These are phyloP conservation scores for Bungarus multicinctus DNA, from an alignment of 2,113 vertebrate genomes.

Conservation along the genomic window DNA sequence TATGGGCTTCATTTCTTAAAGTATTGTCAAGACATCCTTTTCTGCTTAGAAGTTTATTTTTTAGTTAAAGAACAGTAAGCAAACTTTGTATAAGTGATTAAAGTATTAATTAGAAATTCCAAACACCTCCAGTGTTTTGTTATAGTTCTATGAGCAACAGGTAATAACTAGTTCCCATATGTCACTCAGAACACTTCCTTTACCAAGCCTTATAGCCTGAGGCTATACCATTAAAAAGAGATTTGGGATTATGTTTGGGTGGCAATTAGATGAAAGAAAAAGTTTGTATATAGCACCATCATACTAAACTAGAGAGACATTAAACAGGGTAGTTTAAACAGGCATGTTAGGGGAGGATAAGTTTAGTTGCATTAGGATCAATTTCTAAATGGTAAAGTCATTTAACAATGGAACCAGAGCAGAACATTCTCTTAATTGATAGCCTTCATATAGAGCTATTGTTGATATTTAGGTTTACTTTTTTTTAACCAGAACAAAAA, in stretches of 20 bases:
- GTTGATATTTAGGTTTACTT: background rate
- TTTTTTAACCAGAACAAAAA: background rate
- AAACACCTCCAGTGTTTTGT: background rate
- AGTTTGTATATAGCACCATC: background rate
- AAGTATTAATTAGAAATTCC: conserved; percentile 13
- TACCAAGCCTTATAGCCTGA: background rate
- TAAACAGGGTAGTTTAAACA: background rate
- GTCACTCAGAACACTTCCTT: background rate
- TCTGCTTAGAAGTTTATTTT: conserved; percentile 13
- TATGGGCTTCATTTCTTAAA: conserved; percentile 38
- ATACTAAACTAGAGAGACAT: background rate
- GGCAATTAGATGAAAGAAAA: background rate
- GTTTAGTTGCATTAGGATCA: background rate
- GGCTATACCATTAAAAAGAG: background rate
- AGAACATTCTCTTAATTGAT: background rate
- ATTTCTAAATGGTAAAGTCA: background rate
- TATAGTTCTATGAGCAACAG: background rate
- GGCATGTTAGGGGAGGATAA: background rate
- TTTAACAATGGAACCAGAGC: background rate
- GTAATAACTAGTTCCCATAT: background rate
- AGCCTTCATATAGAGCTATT: background rate
- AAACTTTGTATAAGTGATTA: background rate
- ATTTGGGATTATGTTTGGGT: background rate
- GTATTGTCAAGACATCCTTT: conserved; percentile 41
- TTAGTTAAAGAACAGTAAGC: conserved; percentile 33